These are phyloP conservation scores for Anguilla marmorata DNA, from an alignment of 2,797 vertebrate species.

Conservation along the genomic window DNA sequence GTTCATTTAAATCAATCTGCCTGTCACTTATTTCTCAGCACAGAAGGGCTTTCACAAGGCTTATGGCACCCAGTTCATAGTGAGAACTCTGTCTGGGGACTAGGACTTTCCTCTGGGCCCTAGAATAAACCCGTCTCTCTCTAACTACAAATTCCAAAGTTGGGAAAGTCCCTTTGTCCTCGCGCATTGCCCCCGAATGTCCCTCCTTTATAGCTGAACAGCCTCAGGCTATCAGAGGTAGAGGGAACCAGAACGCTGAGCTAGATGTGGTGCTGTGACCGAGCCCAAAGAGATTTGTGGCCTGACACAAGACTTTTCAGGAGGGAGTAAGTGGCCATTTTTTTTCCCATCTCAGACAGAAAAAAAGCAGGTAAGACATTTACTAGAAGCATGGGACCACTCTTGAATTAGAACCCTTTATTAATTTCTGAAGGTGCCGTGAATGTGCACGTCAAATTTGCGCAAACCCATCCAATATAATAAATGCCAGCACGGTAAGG, in stretches of 20 bases:
- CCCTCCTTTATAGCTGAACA: conserved; percentile 52
- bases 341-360: conserved; percentile 57
- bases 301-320: conserved; percentile 32
- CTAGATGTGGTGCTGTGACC: conserved; percentile 55
- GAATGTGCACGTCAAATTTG: conserved; percentile 48
- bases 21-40: conserved; percentile 42
- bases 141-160: conserved; percentile 29
- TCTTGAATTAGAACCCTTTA: conserved; percentile 57
- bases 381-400: conserved; percentile 53
- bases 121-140: conserved; percentile 25
- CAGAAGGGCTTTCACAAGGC: background rate
- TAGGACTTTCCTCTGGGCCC: conserved; percentile 31
- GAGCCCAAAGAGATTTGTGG: conserved; percentile 58
- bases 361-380: conserved; percentile 52
- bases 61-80: conserved; percentile 7
- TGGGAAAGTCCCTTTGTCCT: conserved; percentile 48
- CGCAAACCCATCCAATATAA: background rate
- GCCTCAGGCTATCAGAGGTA: conserved; percentile 59
- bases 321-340: conserved; percentile 53
- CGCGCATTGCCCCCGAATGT: conserved; percentile 45
- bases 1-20: conserved; percentile 52
- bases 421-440: conserved; percentile 44
- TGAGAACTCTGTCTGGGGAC: conserved; percentile 28
- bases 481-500: background rate
- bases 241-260: conserved; percentile 53